Evolutionary conservation across 2,888 invertebrate species (phyloP), one percentile per base, ranked within the genome.

Genomic region (Tryphoninae sp.): DNA sequence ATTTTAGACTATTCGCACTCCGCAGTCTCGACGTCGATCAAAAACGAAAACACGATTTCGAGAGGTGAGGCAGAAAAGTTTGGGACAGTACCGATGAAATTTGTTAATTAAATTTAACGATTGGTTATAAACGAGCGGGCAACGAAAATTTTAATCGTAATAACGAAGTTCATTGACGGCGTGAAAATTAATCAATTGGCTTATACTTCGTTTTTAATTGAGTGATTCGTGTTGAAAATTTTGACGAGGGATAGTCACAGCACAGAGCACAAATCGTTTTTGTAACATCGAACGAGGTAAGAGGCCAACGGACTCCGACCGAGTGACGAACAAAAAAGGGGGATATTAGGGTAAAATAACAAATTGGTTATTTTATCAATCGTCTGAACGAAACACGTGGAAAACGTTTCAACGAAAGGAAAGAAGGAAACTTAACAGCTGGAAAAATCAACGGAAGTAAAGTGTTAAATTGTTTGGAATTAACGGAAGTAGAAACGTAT

Each of bases 251-350:
- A 88, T 88, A 88, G 88, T 88, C 88, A 85, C 83, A 69, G 84
- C 87, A 88, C 86, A 88, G 88, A 87, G 86, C 88, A 88, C 88
- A 75, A 72, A 72, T 68, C 71, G 69, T 33, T 59, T 62, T 8
- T 40, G 19, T 67, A 11, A 26, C 4, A 40, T 53, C 16, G 23
- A 55, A 19, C 55, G 23, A 33, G 13, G 33, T 3, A 13, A 33
- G 53, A 62, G 13, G 42, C 19, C 11, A 13, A 40, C 33, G 11
- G 62, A 26, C 26, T 61, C 45, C 13, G 26, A 33, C 49, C 33
- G 74, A 40, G 11, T 40, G 16, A 45, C 22, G n/a, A 62, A 49
- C 59, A 40, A 2, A 45, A 23, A 55, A 22, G 59, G 53, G 59
- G 33, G 19, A 49, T 71, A 61, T 45, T 64, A 62, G 26, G 58